phyloP scores from a whole-genome alignment of 2,888 invertebrate genomes.

The Agonopterix alstromeriana region DNA sequence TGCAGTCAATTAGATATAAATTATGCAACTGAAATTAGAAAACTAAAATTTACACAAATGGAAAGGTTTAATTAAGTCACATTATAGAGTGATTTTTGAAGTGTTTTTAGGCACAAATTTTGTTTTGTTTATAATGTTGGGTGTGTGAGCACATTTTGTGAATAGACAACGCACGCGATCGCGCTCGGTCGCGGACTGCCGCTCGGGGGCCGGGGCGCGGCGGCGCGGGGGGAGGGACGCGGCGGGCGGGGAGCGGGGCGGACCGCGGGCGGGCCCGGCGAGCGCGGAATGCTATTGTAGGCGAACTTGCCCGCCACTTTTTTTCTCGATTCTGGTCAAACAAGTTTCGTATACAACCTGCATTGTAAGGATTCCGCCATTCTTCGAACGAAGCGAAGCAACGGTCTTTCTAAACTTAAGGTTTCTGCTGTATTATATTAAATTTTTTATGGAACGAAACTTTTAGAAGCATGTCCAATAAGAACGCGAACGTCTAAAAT shows the following conservation, averaged over 20 bases:
- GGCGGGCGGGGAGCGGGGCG: conserved; percentile 21
- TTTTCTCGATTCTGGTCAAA: conserved; percentile 73
- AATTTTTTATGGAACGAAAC: background rate
- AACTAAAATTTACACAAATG: conserved; percentile 7
- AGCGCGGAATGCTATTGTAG: conserved; percentile 74
- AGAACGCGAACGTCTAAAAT: too few species aligned
- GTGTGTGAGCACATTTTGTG: conserved; percentile 32
- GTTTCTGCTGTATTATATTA: conserved; percentile 24
- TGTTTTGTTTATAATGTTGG: conserved; percentile 40
- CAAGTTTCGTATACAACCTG: conserved; percentile 76
- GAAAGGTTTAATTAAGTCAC: conserved; percentile 11
- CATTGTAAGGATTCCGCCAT: conserved; percentile 76
- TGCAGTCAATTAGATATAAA: conserved; percentile 14
- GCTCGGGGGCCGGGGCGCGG: conserved; percentile 21
- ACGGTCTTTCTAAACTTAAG: conserved; percentile 63
- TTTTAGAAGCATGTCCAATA: too few species aligned
- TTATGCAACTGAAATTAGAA: conserved; percentile 9
- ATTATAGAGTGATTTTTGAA: conserved; percentile 11
- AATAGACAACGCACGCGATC: conserved; percentile 42
- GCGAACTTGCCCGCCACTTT: conserved; percentile 74
- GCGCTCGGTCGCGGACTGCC: conserved; percentile 42
- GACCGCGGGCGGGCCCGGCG: conserved; percentile 32
- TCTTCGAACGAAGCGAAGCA: conserved; percentile 60
- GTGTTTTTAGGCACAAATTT: conserved; percentile 16
- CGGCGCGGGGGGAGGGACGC: conserved; percentile 5